Conservation (phyloP, 1,140 invertebrate genomes). For the Melanaphis sacchari region DNA sequence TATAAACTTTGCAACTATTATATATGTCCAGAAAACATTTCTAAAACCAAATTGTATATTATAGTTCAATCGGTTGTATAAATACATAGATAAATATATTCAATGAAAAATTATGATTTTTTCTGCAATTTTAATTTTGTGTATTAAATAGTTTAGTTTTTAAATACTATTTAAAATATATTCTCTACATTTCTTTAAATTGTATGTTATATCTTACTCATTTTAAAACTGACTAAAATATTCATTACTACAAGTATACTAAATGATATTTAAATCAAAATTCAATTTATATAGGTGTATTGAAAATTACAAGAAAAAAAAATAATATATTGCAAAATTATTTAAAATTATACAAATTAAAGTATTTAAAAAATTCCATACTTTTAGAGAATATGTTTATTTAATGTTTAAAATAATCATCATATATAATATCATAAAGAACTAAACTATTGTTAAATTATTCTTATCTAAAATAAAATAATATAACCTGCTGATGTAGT, state of each 20-base stretch:
- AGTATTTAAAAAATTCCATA: neutral
- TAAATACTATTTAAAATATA: neutral
- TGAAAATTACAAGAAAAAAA: neutral
- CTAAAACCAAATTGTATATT: neutral
- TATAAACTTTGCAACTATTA: slow-evolving; percentile 24
- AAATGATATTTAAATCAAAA: neutral
- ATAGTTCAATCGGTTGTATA: neutral
- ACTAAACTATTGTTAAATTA: neutral
- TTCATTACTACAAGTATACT: too few species aligned
- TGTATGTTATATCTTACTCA: neutral
- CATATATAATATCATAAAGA: neutral
- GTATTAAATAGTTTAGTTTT: neutral
- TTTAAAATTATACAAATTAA: neutral
- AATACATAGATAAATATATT: neutral
- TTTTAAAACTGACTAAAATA: neutral
- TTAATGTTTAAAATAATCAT: neutral
- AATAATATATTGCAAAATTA: too few species aligned
- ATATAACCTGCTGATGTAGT: neutral
- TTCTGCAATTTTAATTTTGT: neutral
- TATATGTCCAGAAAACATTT: neutral
- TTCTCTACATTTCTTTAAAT: neutral
- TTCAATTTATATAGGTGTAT: neutral
- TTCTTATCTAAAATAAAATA: neutral
- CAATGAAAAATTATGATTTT: neutral
- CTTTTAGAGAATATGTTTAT: neutral